Evolutionary conservation across 2,888 invertebrate species (phyloP).

Genomic region (Boloria euphrosyne): DNA sequence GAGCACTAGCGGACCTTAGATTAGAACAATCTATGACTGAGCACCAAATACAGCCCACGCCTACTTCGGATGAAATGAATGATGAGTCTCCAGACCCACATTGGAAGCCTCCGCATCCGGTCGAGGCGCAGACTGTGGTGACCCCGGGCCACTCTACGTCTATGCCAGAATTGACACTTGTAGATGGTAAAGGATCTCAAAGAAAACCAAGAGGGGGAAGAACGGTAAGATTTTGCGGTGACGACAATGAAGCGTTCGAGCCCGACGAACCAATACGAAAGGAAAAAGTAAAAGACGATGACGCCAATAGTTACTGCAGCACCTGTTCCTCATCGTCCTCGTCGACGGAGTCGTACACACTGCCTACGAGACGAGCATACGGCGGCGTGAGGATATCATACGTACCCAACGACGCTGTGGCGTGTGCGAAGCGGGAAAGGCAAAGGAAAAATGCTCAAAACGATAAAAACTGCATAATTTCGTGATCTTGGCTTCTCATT

Average conservation of each 20-base stretch:
- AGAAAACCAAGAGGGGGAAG: slow-evolving; percentile 67
- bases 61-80: slow-evolving; percentile 61
- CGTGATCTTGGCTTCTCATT: slow-evolving; percentile 84
- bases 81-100: slow-evolving; percentile 70
- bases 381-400: slow-evolving; percentile 95
- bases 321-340: slow-evolving; percentile 96
- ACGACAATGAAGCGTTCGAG: slow-evolving; percentile 75
- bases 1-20: slow-evolving; percentile 77
- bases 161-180: slow-evolving; percentile 76
- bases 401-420: slow-evolving; percentile 95
- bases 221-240: slow-evolving; percentile 74
- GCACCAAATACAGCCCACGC: slow-evolving; percentile 84
- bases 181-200: slow-evolving; percentile 63
- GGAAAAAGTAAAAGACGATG: slow-evolving; percentile 79
- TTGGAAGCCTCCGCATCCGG: slow-evolving; percentile 79
- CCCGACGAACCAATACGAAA: slow-evolving; percentile 68
- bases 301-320: slow-evolving; percentile 90
- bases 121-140: slow-evolving; percentile 76
- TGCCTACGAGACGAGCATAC: slow-evolving; percentile 91
- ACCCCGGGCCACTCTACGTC: slow-evolving; percentile 80
- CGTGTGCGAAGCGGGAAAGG: slow-evolving; percentile 88
- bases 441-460: slow-evolving; percentile 83
- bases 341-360: slow-evolving; percentile 92
- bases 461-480: slow-evolving; percentile 92
- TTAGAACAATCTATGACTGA: slow-evolving; percentile 86